A percentile compares a stretch with the other conserved stretches of the same genome.
phyloP scores from a whole-genome alignment of 2,888 invertebrate genomes.

The Mythimna impura region DNA sequence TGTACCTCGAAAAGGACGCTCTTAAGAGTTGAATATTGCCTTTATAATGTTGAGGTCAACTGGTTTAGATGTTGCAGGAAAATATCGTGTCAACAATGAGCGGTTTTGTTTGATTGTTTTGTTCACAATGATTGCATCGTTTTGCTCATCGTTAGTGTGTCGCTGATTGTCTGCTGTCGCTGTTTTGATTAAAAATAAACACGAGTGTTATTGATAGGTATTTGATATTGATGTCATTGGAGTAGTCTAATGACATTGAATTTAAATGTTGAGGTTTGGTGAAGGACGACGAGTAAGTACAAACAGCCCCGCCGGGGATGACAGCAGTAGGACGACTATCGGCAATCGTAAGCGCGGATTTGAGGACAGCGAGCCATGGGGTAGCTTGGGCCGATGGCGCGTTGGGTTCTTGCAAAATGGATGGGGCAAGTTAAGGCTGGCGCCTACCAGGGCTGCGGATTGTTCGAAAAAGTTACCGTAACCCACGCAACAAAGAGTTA shows the following conservation, averaged over 20 bases:
- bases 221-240: background rate
- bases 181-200: constrained; percentile 22
- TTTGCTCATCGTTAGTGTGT: constrained; percentile 10
- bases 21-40: constrained; percentile 1
- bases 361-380: no score
- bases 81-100: constrained; percentile 42
- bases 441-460: no score
- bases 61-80: constrained; percentile 20
- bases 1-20: no score
- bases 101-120: constrained; percentile 32
- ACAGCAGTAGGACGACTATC: no score
- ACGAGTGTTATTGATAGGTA: background rate
- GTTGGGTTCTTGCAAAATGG: no score
- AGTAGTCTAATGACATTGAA: no score
- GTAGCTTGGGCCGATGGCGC: no score
- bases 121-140: constrained; percentile 13
- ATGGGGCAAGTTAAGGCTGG: no score
- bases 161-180: constrained; percentile 14
- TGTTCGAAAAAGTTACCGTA: no score
- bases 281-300: background rate
- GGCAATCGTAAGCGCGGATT: no score
- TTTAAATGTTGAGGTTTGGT: constrained; percentile 1
- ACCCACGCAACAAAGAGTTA: no score
- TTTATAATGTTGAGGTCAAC: constrained; percentile 37
- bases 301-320: background rate